Percentiles rank a stretch among this genome's conserved stretches.
Conservation (phyloP, 2,888 invertebrate species). For the Apamea anceps region DNA sequence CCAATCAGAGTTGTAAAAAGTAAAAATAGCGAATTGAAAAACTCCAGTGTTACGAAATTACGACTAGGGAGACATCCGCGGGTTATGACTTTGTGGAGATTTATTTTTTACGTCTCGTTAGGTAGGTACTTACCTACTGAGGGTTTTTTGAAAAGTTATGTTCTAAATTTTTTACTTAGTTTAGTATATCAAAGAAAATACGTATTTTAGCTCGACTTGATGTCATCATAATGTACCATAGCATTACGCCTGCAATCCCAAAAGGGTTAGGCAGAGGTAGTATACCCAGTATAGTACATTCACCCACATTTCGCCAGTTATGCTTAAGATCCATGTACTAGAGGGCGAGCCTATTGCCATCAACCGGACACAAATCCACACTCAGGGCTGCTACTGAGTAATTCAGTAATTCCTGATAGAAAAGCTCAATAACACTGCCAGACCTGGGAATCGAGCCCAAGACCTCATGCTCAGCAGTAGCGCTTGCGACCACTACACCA, state of each 20-base stretch:
- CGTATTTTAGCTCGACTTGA: neutral
- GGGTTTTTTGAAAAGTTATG: neutral
- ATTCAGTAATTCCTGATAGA: neutral
- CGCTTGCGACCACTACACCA: neutral
- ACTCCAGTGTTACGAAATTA: constrained; percentile 43
- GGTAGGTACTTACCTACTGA: neutral
- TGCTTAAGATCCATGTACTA: no score
- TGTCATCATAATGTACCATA: neutral
- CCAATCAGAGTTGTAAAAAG: constrained; percentile 78
- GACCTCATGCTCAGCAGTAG: neutral
- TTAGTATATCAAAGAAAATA: neutral
- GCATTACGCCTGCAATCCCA: neutral
- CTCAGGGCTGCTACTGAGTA: no score
- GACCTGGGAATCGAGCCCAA: neutral
- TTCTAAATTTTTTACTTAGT: neutral
- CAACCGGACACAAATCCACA: no score
- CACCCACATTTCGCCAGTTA: no score
- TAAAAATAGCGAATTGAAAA: constrained; percentile 63
- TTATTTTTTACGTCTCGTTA: neutral
- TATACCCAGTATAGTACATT: no score
- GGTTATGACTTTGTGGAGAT: constrained; percentile 8
- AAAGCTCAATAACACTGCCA: neutral
- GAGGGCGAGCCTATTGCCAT: no score
- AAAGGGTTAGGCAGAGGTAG: neutral
- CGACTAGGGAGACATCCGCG: constrained; percentile 10